These are phyloP conservation scores for Graphium colonna DNA, from an alignment of 2,888 invertebrate species.

Conservation along the genomic window DNA sequence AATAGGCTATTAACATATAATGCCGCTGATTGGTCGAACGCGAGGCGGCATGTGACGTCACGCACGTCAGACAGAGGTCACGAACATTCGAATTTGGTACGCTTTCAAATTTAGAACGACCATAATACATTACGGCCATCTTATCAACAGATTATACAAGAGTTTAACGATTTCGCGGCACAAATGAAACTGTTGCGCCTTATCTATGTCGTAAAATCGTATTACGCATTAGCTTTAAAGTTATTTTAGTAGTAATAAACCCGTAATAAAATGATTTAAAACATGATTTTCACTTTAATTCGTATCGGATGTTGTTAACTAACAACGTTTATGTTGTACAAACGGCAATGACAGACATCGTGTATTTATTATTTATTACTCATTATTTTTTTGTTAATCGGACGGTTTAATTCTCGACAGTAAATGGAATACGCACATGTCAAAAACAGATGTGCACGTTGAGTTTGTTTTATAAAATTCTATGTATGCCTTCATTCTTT, in stretches of 20 bases:
- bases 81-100: constrained; percentile 39
- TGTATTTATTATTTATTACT: constrained; percentile 16
- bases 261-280: constrained; percentile 14
- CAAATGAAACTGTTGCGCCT: constrained; percentile 1
- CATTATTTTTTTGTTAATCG: constrained; percentile 6
- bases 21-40: constrained; percentile 82
- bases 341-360: constrained; percentile 7
- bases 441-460: not conserved
- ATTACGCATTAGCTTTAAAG: constrained; percentile 19
- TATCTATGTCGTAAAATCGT: constrained; percentile 19
- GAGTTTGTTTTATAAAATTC: too few species aligned
- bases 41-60: constrained; percentile 69
- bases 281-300: constrained; percentile 13
- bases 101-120: constrained; percentile 1
- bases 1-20: constrained; percentile 80
- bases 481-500: not conserved
- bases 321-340: constrained; percentile 4
- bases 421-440: not conserved
- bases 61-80: constrained; percentile 40
- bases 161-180: constrained; percentile 8
- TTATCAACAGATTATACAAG: constrained; percentile 18
- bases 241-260: constrained; percentile 11
- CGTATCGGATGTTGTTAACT: constrained; percentile 1
- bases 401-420: not conserved
- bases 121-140: not conserved